phyloP scores from a whole-genome alignment of 2,797 vertebrate species.

The Chaetodon trifasciatus region DNA sequence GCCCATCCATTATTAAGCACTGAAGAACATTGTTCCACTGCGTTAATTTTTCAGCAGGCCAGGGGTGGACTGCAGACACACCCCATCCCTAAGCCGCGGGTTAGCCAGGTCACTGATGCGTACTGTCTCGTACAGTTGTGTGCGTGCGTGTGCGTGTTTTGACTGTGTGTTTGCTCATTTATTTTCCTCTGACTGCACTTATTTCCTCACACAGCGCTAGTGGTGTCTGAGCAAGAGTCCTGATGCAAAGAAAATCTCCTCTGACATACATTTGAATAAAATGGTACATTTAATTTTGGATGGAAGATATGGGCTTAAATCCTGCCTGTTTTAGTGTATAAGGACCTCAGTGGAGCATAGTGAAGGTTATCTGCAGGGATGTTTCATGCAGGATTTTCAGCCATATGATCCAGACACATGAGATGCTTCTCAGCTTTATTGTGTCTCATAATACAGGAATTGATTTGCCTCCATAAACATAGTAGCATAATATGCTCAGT shows the following conservation, averaged over 20 bases:
- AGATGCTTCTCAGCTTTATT: conserved; percentile 60
- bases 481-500: conserved; percentile 79
- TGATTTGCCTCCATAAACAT: conserved; percentile 82
- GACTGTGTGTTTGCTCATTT: conserved; percentile 19
- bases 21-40: conserved; percentile 69
- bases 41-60: conserved; percentile 75
- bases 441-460: conserved; percentile 72
- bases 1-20: conserved; percentile 73
- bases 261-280: conserved; percentile 2
- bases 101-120: conserved; percentile 46
- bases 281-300: background rate
- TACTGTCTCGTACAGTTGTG: conserved; percentile 11
- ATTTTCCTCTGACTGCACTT: conserved; percentile 37
- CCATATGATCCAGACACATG: conserved; percentile 51
- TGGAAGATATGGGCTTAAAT: conserved; percentile 1
- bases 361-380: conserved; percentile 44
- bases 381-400: conserved; percentile 36
- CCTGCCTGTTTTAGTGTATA: background rate
- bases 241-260: conserved; percentile 8
- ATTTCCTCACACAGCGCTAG: background rate
- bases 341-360: conserved; percentile 1
- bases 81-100: conserved; percentile 38
- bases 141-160: conserved; percentile 23
- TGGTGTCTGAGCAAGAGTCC: background rate
- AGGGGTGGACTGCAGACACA: conserved; percentile 59